These are phyloP conservation scores for Malurus melanocephalus DNA, from an alignment of 2,113 vertebrate genomes.

Conservation along the genomic window DNA sequence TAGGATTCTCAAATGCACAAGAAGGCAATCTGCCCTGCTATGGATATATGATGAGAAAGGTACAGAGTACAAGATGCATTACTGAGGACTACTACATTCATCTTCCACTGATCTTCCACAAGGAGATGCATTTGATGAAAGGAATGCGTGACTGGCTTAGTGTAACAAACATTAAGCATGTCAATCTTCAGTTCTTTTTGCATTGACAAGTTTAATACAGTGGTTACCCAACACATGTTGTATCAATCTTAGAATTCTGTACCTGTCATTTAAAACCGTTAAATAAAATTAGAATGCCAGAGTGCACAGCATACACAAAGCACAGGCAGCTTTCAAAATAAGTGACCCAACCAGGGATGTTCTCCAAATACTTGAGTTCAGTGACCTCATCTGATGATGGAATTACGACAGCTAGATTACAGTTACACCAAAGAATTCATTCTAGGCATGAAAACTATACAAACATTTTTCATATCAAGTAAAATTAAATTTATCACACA, in stretches of 20 bases:
- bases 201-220: not conserved
- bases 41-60: not conserved
- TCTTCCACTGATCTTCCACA: not conserved
- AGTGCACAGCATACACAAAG: not conserved
- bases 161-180: not conserved
- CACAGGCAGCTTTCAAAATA: not conserved
- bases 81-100: not conserved
- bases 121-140: not conserved
- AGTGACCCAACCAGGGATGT: not conserved
- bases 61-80: not conserved
- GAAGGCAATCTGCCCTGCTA: not conserved
- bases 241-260: not conserved
- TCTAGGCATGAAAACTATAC: not conserved
- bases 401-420: not conserved
- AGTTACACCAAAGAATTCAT: not conserved
- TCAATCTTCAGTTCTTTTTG: not conserved
- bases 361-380: not conserved
- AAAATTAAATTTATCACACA: not conserved
- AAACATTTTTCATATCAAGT: not conserved
- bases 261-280: not conserved
- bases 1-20: not conserved
- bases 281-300: not conserved
- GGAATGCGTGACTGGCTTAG: not conserved
- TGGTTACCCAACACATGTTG: not conserved
- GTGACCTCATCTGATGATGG: not conserved